Evolutionary conservation across 2,888 invertebrate species (phyloP).

Genomic region (Hofmannophila pseudospretella): DNA sequence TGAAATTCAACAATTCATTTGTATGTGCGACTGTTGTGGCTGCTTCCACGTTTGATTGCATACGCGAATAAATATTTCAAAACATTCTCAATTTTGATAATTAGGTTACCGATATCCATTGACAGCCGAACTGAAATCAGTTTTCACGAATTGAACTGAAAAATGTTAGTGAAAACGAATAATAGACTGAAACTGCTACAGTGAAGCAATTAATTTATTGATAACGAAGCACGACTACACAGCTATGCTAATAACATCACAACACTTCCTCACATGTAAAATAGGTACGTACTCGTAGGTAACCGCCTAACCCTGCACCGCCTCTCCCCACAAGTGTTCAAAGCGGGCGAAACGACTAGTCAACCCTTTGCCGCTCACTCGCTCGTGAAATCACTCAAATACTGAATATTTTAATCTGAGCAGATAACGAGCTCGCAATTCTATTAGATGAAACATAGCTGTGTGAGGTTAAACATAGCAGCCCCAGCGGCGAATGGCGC

Average conservation of each 20-base stretch:
- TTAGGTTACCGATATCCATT: conserved; percentile 31
- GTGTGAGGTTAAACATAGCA: conserved; percentile 62
- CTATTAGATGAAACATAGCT: conserved; percentile 76
- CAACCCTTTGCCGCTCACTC: conserved; percentile 77
- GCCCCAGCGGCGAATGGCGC: conserved; percentile 36
- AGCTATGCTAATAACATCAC: conserved; percentile 36
- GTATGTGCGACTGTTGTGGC: conserved; percentile 59
- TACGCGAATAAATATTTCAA: conserved; percentile 33
- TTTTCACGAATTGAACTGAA: conserved; percentile 15
- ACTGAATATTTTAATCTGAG: conserved; percentile 79
- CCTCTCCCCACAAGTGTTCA: conserved; percentile 71
- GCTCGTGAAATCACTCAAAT: conserved; percentile 78
- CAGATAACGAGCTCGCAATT: conserved; percentile 78
- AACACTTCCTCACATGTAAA: conserved; percentile 56
- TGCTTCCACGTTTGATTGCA: conserved; percentile 49
- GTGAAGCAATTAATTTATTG: not conserved
- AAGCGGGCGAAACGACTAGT: conserved; percentile 73
- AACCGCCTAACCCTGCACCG: conserved; percentile 38
- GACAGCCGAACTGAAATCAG: conserved; percentile 18
- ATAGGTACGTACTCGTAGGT: conserved; percentile 50
- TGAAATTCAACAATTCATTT: conserved; percentile 68
- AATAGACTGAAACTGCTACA: not conserved
- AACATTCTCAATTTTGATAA: conserved; percentile 38
- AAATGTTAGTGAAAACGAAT: not conserved
- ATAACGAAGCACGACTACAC: not conserved